These are phyloP conservation scores for Anarrhichthys ocellatus DNA, from an alignment of 2,113 vertebrate species.

Conservation along the genomic window DNA sequence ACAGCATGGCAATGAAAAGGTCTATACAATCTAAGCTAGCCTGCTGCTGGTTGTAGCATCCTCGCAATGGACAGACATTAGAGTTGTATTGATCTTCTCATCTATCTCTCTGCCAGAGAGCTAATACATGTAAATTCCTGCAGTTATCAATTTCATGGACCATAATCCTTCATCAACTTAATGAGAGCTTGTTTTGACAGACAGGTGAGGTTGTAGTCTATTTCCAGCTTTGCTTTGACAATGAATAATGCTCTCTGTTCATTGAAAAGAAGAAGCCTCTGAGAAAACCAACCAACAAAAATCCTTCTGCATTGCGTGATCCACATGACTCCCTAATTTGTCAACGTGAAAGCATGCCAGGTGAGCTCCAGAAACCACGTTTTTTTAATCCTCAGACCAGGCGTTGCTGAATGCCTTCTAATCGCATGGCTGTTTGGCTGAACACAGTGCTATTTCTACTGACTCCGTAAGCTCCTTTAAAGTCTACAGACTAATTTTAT, in stretches of 20 bases:
- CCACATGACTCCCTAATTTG: constrained; percentile 20
- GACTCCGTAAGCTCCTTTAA: constrained; percentile 70
- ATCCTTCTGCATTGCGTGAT: not conserved
- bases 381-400: constrained; percentile 70
- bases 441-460: constrained; percentile 58
- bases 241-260: not conserved
- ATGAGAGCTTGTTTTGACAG: not conserved
- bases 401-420: constrained; percentile 50
- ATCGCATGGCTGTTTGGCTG: constrained; percentile 43
- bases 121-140: not conserved
- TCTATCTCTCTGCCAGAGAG: not conserved
- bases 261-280: constrained; percentile 1
- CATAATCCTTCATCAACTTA: not conserved
- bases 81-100: not conserved
- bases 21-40: not conserved
- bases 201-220: not conserved
- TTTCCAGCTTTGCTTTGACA: not conserved
- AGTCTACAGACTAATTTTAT: constrained; percentile 51
- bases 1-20: not conserved
- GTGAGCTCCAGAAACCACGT: constrained; percentile 61
- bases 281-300: not conserved
- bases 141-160: not conserved
- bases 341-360: constrained; percentile 4
- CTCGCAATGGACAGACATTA: not conserved
- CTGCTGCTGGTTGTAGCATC: not conserved